These are phyloP conservation scores for Caenorhabditis tropicalis DNA, from an alignment of 1,140 invertebrate species.

Conservation along the genomic window DNA sequence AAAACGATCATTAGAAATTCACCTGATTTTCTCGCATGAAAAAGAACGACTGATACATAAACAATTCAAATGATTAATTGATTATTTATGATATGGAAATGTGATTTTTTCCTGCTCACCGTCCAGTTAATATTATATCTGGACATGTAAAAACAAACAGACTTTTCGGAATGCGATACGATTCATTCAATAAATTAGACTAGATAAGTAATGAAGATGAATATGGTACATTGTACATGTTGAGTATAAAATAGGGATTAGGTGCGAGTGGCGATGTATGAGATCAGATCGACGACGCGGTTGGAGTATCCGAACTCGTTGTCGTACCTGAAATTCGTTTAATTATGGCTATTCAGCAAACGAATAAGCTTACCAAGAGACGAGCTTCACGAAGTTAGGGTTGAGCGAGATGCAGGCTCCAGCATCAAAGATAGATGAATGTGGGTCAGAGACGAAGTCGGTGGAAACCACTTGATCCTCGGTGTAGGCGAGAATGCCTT, in stretches of 20 bases:
- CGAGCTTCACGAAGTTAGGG: conserved; percentile 86
- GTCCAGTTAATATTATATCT: no score
- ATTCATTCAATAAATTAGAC: no score
- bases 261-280: conserved; percentile 80
- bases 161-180: no score
- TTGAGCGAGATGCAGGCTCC: conserved; percentile 88
- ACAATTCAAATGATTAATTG: no score
- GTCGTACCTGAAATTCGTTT: conserved; percentile 82
- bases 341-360: neutral
- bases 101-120: no score
- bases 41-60: no score
- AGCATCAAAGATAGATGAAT: conserved; percentile 91
- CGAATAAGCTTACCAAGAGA: conserved; percentile 80
- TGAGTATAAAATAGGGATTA: neutral
- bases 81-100: no score
- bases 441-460: conserved; percentile 86
- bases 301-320: conserved; percentile 93
- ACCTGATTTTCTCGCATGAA: no score
- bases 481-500: conserved; percentile 89
- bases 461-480: conserved; percentile 89
- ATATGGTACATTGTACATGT: neutral
- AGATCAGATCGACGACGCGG: conserved; percentile 89
- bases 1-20: neutral
- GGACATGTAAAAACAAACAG: no score
- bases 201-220: no score